Evolutionary conservation across 2,888 invertebrate species (phyloP), one percentile per base, ranked within the genome.

Genomic region (Eilema depressum): DNA sequence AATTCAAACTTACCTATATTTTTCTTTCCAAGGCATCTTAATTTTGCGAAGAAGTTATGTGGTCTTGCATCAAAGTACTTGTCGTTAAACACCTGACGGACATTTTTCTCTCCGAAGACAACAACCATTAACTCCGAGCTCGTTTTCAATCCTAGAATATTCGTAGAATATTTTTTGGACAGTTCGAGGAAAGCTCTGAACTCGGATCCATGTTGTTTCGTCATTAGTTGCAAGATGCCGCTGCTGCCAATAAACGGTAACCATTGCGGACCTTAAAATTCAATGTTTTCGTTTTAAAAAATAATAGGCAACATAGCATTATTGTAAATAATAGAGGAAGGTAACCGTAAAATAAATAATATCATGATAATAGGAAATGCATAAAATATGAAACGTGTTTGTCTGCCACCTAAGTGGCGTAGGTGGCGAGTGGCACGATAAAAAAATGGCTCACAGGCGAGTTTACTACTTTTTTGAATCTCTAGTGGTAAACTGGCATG

Each of bases 41-140:
- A 88, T 76, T 96, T 94, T 79, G 97, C 96, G 84, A 97, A 97
- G 85, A 97, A 97, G 37, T 96, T 97, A 79, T 97, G 96, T 0
- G 97, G 97, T 71, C 97, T 94, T 0, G 97, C 97, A 83, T 97
- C 97, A 79, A 97, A 97, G 73, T 96, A 96, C 25, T 96, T 96
- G 14, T 95, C 93, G 1, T 94, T 93, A 61, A 97, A 94, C 10
- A 96, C 96, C 85, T 96, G 96, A 61, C 95, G 96, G 5, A 97
- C 95, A 64, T 96, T 96, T 69, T 96, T 96, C 59, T 96, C 92
- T 0, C 97, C 96, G 30, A 96, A 96, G 1, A 97, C 96, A 0
- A 96, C 92, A 0, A 97, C 96, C 0, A 97, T 88, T 47, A 95
- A 89, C 78, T 96, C 96, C 26, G 92, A 91, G 2, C 97, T 97